Conservation (phyloP, 35 echinoderm and acorn worm species). For the Strongylocentrotus purpuratus region DNA sequence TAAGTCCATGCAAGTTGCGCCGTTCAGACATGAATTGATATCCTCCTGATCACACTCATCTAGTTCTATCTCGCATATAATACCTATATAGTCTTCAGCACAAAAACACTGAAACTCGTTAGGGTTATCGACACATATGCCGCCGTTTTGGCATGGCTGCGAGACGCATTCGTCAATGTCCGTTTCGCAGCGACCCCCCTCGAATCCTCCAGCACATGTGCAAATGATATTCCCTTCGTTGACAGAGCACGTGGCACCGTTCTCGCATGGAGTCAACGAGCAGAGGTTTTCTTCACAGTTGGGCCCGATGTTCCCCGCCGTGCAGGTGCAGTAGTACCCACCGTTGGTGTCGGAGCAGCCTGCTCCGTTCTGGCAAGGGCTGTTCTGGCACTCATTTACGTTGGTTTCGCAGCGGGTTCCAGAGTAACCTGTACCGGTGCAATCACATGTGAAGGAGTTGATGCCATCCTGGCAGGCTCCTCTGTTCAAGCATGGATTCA, state of each 20-base stretch:
- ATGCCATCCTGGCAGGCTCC: constrained; percentile 53
- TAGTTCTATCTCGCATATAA: constrained; percentile 46
- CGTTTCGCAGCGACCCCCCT: constrained; percentile 58
- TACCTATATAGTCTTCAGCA: constrained; percentile 36
- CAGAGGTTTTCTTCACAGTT: constrained; percentile 56
- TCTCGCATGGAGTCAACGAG: constrained; percentile 41
- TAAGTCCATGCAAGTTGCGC: constrained; percentile 56
- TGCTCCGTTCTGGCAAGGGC: constrained; percentile 58
- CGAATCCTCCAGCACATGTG: constrained; percentile 60
- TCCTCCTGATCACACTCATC: constrained; percentile 45
- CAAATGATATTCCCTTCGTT: constrained; percentile 45
- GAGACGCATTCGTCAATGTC: constrained; percentile 67
- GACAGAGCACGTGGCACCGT: constrained; percentile 62
- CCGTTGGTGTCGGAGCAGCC: constrained; percentile 41
- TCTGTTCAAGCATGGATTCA: constrained; percentile 51
- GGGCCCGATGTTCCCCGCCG: constrained; percentile 30
- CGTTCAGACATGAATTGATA: constrained; percentile 48
- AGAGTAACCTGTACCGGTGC: constrained; percentile 58
- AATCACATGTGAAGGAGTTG: constrained; percentile 53
- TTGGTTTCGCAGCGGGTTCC: constrained; percentile 6
- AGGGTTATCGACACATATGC: constrained; percentile 50
- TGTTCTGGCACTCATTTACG: constrained; percentile 45
- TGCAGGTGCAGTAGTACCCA: constrained; percentile 54
- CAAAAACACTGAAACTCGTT: constrained; percentile 63
- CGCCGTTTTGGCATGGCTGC: constrained; percentile 34